Base-by-base conservation (phyloP, 1,140 invertebrate species). In the Orussus abietinus region DNA sequence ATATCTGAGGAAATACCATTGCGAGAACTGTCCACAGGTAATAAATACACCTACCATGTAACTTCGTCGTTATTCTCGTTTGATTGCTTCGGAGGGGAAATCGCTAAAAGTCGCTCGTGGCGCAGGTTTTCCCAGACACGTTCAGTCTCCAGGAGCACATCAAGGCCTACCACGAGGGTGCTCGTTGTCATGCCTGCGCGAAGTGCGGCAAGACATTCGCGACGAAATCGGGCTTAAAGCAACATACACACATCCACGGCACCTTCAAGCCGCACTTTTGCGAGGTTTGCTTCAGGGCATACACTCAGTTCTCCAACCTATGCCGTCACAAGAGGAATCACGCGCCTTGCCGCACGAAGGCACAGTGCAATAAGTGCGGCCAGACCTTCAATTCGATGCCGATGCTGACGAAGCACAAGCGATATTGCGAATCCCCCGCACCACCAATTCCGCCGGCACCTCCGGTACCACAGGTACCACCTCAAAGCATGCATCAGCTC, bases 281-380 rank as follows among this genome's bases (percentile, higher is more conserved):
- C 69, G 90, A 94, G 67, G 90, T 93, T 34, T 90, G 87, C 72
- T 84, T 82, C 55, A 90, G 90, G 75, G 84, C 94, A 1, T 99
- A 99, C 76, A 99, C 97, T 0, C 97, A 99, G 75, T 99, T 99
- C 70, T 98, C 96, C 9, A 99, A 99, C 69, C 77, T 99, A 52
- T 99, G 97, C 65, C 85, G 97, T 12, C 97, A 99, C 75, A 98
- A 96, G 64, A 90, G 96, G 46, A 98, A 98, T 92, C 97, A 99
- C 74, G 85, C 86, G 10, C 86, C 90, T 59, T 92, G 90, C 62
- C 83, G 90, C 53, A 84, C 84, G 71, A 81, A 89, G 64, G 88
- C 91, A 49, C 91, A 93, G 74, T 97, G 94, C 73, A 80, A 79
- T 51, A 93, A 94, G 78, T 98, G 94, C 66, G 83, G 85, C 5